Percentiles rank a stretch among this genome's conserved stretches.
phyloP scores from a whole-genome alignment of 1,140 invertebrate genomes.

The Rhagoletis zephyria region DNA sequence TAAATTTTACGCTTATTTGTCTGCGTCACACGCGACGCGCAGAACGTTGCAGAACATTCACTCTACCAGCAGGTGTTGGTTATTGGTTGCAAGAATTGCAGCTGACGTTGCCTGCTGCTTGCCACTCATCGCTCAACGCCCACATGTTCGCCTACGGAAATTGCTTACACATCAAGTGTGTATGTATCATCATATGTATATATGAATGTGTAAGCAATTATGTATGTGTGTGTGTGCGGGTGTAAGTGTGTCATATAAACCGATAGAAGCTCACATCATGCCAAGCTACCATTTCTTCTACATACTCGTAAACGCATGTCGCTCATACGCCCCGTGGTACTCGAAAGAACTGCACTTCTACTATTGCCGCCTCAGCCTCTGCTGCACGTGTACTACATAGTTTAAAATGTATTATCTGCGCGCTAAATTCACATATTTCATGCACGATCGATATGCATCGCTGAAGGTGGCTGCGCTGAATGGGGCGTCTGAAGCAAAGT shows the following conservation, averaged over 20 bases:
- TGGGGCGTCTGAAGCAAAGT: not conserved
- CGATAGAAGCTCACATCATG: not conserved
- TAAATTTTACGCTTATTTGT: slow-evolving; percentile 57
- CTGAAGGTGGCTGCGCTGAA: not conserved
- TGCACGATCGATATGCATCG: slow-evolving; percentile 51
- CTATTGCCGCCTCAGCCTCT: not conserved
- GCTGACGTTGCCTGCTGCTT: not conserved
- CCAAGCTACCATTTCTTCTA: not conserved
- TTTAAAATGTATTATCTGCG: slow-evolving; percentile 57
- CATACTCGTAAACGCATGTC: not conserved
- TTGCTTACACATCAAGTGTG: slow-evolving; percentile 5
- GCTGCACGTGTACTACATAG: slow-evolving; percentile 35
- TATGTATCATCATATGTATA: too few relatives aligned
- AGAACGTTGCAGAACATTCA: not conserved
- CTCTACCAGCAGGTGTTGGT: not conserved
- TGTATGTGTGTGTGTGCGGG: not conserved
- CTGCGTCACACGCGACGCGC: slow-evolving; percentile 4
- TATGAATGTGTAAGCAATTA: not conserved
- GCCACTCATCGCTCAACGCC: slow-evolving; percentile 44
- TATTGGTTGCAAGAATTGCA: not conserved
- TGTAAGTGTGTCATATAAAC: not conserved
- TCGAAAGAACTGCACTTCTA: not conserved
- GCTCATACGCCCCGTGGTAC: slow-evolving; percentile 3
- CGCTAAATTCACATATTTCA: slow-evolving; percentile 57
- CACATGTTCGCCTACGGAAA: slow-evolving; percentile 40